Base-by-base conservation (phyloP, 2,113 vertebrate species). In the Dasyornis broadbenti region DNA sequence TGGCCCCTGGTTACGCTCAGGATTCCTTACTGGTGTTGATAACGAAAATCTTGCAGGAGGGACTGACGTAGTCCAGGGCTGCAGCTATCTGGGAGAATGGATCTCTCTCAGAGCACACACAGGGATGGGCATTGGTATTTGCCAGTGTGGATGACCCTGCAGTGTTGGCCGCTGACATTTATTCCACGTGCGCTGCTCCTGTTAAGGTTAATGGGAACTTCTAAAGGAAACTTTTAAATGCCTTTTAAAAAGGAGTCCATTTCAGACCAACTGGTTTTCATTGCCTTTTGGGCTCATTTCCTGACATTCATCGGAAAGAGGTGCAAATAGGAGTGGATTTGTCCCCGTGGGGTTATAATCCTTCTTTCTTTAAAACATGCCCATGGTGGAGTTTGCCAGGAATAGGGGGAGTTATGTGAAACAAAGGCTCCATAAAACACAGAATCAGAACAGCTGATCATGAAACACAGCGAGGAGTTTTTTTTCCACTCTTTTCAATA, bases 51-150 rank as follows among this genome's bases (percentile, higher is more conserved):
- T 69, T 56, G 13, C 28, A 44, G 39, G 35, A 75, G 70, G 26
- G 31, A 33, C 27, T 39, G 8, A 50, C 0, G 0, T 15, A 49
- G 40, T n/a, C 15, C 54, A 71, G 37, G 53, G 42, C 31, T 82
- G 40, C 49, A 65, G 15, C 28, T 82, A 10, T 71, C 44, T 61
- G 12, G 64, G 49, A 2, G 0, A 40, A 61, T 22, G 68, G 52
- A 64, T 30, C 10, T 1, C 44, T 64, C 0, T 4, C 27, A 10
- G 52, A 86, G 49, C 28, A 31, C 35, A 61, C 28, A 31, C 0
- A 6, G 37, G 20, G 26, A 26, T 1, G 3, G 13, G 6, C 17
- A 1, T 2, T 59, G 27, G 2, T 23, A 7, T 30, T 42, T 59
- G n/a, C 8, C 23, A 22, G 13, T 35, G 39, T 11, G 42, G 15